These are phyloP conservation scores for Drosophila vallismaia DNA, from an alignment of 2,888 invertebrate species.

Conservation along the genomic window DNA sequence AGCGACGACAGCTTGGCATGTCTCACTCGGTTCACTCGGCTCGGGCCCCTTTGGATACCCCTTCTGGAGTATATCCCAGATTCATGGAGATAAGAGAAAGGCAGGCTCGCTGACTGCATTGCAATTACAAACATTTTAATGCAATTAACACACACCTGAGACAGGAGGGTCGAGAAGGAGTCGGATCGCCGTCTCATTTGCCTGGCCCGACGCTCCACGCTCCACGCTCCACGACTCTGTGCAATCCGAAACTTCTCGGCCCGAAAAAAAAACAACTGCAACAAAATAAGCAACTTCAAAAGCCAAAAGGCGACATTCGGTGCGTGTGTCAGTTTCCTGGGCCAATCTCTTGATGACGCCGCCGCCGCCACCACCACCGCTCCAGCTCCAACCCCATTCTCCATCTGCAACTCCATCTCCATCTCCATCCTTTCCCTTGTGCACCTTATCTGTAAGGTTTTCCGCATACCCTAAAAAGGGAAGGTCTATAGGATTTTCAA, in stretches of 20 bases:
- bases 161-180: constrained; percentile 4
- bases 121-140: constrained; percentile 82
- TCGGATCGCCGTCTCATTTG: constrained; percentile 64
- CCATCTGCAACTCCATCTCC: too few relatives aligned
- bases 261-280: constrained; percentile 23
- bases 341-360: constrained; percentile 47
- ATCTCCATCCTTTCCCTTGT: constrained; percentile 2
- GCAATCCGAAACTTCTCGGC: constrained; percentile 67
- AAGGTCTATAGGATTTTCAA: neutral
- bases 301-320: constrained; percentile 50
- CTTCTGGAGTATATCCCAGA: constrained; percentile 18
- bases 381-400: constrained; percentile 6
- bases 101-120: constrained; percentile 51
- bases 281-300: constrained; percentile 39
- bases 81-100: constrained; percentile 43
- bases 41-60: too few relatives aligned
- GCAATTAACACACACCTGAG: constrained; percentile 81
- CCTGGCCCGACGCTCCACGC: constrained; percentile 44
- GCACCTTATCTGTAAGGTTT: constrained; percentile 34
- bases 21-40: constrained; percentile 12
- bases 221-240: constrained; percentile 31
- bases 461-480: constrained; percentile 10
- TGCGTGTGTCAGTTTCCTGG: constrained; percentile 48
- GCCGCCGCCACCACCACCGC: constrained; percentile 20
- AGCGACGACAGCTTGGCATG: constrained; percentile 51